Evolutionary conservation across 2,888 invertebrate genomes (phyloP).

Genomic region (Parnassius apollo): DNA sequence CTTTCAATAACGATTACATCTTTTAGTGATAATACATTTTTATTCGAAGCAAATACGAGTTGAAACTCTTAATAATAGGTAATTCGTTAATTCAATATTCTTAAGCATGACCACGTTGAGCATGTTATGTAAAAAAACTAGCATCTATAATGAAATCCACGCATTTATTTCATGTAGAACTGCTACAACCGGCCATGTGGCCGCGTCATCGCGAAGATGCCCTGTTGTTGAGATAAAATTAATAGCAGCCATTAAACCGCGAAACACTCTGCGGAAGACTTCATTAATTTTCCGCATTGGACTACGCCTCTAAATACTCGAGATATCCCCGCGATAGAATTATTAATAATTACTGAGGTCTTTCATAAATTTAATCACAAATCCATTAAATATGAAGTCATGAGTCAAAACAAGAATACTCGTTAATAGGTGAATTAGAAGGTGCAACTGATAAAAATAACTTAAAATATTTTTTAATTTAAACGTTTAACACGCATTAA

Average conservation of each 20-base stretch:
- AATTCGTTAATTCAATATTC: neutral
- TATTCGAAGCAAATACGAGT: constrained; percentile 28
- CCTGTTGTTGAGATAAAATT: constrained; percentile 75
- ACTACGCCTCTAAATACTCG: constrained; percentile 66
- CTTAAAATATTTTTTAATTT: neutral
- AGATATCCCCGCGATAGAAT: constrained; percentile 70
- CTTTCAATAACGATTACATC: too few species aligned
- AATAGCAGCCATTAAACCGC: constrained; percentile 74
- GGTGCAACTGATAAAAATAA: neutral
- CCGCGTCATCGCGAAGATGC: constrained; percentile 42
- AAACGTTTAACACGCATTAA: neutral
- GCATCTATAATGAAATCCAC: constrained; percentile 39
- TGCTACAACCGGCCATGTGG: constrained; percentile 29
- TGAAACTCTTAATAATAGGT: constrained; percentile 26
- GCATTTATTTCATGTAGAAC: constrained; percentile 44
- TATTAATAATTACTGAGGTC: constrained; percentile 64
- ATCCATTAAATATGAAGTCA: constrained; percentile 4
- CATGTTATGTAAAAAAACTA: constrained; percentile 6
- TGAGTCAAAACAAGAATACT: too few species aligned
- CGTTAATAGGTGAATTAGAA: neutral
- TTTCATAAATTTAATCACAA: constrained; percentile 9
- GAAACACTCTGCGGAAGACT: constrained; percentile 74
- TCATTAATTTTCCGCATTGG: constrained; percentile 74
- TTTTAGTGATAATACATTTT: too few species aligned
- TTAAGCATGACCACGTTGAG: constrained; percentile 9